A percentile compares a stretch with the other conserved stretches of the same genome.
Evolutionary conservation across 2,113 vertebrate species (phyloP).

Genomic region (Neofelis nebulosa): DNA sequence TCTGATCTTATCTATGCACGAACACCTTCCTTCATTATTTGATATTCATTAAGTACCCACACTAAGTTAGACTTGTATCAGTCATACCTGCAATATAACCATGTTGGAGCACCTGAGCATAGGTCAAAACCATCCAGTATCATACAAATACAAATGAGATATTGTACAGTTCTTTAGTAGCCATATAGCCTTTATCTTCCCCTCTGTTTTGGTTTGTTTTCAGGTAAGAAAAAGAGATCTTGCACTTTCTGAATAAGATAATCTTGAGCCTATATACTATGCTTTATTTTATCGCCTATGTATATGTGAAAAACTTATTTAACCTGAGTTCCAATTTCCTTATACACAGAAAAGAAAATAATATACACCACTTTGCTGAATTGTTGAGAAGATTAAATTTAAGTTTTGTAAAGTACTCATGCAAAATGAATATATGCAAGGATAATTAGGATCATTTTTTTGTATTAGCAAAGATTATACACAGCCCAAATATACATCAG

Average conservation of each 20-base stretch:
- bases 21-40: background rate
- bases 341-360: background rate
- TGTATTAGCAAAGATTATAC: background rate
- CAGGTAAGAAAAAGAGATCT: background rate
- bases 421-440: background rate
- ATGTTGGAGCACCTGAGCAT: background rate
- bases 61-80: background rate
- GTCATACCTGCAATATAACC: background rate
- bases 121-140: background rate
- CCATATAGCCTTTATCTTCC: background rate
- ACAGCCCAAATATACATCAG: background rate
- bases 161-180: background rate
- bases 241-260: background rate
- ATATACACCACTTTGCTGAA: background rate
- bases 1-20: background rate
- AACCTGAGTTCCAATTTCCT: background rate
- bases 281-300: background rate
- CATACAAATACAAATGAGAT: background rate
- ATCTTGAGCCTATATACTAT: background rate
- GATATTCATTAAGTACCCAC: background rate
- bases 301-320: background rate
- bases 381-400: background rate
- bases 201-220: background rate
- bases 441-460: background rate
- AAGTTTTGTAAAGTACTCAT: background rate